Base-by-base conservation (phyloP, 2,888 invertebrate genomes). In the Merodon equestris region DNA sequence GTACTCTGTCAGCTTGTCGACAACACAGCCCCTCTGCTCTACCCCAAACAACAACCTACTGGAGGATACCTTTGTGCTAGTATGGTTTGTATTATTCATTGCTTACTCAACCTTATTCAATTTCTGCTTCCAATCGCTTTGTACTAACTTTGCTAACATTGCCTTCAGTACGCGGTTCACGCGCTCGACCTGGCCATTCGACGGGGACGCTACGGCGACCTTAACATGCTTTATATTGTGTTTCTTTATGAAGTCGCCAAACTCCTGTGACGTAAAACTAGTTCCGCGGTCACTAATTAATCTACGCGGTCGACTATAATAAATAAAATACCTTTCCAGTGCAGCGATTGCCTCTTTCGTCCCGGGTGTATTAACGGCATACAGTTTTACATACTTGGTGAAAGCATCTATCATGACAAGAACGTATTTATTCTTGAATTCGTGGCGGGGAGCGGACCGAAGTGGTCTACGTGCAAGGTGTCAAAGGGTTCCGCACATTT, bases 201-300 rank as follows among this genome's bases (percentile, higher is more conserved):
- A 15, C 13, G 44, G 44, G 15, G 15, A 44, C 9, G 44, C 44
- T 9, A 44, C 44, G 15, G 44, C 44, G 15, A 44, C 13, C 1
- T 13, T 44, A 0, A 44, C 44, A 15, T 44, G 44, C 13, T 13
- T 9, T 0, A n/a, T n/a, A n/a, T n/a, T n/a, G n/a, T n/a, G n/a
- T n/a, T n/a, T n/a, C n/a, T n/a, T n/a, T n/a, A n/a, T 44, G 15
- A 44, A 47, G 18, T 47, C 5, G 18, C 7, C 47, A 47, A 47
- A 47, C 12, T 47, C 47, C 10, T 47, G 12, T 18, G 47, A 47
- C 15, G 47, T 47, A 47, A 47, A 47, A 17, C 17, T 47, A n/a
- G 47, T 18, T 12, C 47, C 18, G 15, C 47, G 47, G 47, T 17
- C 15, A 47, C 47, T 47, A 18, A 47, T 47, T 7, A 47, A 18